phyloP scores from a whole-genome alignment of 2,797 vertebrate genomes.

The Sebastes jordani region DNA sequence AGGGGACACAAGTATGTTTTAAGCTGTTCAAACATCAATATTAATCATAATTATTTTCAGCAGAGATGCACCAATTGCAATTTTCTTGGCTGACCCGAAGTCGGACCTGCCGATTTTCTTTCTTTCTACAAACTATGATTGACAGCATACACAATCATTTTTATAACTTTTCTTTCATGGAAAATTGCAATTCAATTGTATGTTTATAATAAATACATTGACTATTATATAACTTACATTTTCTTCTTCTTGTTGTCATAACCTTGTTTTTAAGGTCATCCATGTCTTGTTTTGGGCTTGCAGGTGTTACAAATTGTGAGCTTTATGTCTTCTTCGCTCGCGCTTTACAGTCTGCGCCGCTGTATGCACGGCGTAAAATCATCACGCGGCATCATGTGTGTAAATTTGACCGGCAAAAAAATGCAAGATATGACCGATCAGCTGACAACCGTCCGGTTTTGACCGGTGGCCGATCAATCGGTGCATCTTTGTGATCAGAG shows the following conservation, averaged over 20 bases:
- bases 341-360: not conserved
- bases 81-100: not conserved
- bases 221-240: not conserved
- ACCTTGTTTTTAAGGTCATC: not conserved
- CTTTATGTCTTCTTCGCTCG: not conserved
- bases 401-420: not conserved
- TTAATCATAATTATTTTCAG: not conserved
- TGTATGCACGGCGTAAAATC: not conserved
- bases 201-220: not conserved
- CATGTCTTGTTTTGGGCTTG: not conserved
- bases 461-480: not conserved
- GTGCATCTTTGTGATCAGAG: not conserved
- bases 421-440: too few relatives aligned
- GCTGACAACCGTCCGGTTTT: too few relatives aligned
- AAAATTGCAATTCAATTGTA: not conserved
- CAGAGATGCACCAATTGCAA: not conserved
- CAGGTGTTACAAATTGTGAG: not conserved
- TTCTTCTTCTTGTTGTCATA: not conserved
- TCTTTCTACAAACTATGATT: not conserved
- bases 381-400: not conserved
- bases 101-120: not conserved
- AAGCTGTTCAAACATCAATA: not conserved
- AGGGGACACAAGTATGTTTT: not conserved
- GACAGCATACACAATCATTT: not conserved
- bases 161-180: not conserved